Evolutionary conservation across 2,797 vertebrate genomes (phyloP).

Genomic region (Poeciliopsis turneri): DNA sequence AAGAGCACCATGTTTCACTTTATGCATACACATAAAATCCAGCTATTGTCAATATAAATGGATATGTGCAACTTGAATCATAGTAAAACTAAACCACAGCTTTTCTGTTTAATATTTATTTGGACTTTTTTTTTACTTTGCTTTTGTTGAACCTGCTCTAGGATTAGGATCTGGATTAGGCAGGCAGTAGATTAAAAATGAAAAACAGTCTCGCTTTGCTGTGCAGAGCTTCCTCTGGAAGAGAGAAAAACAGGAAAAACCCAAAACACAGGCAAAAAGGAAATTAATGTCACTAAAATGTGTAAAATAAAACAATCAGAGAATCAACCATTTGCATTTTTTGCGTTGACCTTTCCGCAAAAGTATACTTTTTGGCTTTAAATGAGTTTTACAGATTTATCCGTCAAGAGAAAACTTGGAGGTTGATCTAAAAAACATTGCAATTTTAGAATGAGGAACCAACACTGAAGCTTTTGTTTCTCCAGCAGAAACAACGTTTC

Average conservation of each 20-base stretch:
- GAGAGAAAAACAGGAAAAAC: neutral
- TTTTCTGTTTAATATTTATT: neutral
- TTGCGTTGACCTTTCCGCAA: slow-evolving; percentile 31
- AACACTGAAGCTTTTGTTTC: neutral
- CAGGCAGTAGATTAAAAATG: slow-evolving; percentile 8
- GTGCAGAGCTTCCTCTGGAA: neutral
- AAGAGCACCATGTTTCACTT: neutral
- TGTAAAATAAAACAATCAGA: neutral
- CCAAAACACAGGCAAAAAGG: neutral
- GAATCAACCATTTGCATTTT: neutral
- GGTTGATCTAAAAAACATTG: neutral
- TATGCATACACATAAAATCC: neutral
- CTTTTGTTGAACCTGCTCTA: neutral
- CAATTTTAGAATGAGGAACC: neutral
- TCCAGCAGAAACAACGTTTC: neutral
- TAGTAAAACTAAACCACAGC: neutral
- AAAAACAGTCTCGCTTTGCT: slow-evolving; percentile 3
- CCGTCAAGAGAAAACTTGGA: slow-evolving; percentile 7
- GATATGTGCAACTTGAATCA: neutral
- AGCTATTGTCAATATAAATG: neutral
- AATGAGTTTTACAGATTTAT: neutral
- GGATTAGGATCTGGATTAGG: slow-evolving; percentile 18
- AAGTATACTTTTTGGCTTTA: neutral
- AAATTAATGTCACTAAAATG: neutral
- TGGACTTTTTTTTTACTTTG: neutral